A percentile compares a stretch with the other conserved stretches of the same genome.
Evolutionary conservation across 2,797 vertebrate species (phyloP).

Genomic region (Naso thynnoides): DNA sequence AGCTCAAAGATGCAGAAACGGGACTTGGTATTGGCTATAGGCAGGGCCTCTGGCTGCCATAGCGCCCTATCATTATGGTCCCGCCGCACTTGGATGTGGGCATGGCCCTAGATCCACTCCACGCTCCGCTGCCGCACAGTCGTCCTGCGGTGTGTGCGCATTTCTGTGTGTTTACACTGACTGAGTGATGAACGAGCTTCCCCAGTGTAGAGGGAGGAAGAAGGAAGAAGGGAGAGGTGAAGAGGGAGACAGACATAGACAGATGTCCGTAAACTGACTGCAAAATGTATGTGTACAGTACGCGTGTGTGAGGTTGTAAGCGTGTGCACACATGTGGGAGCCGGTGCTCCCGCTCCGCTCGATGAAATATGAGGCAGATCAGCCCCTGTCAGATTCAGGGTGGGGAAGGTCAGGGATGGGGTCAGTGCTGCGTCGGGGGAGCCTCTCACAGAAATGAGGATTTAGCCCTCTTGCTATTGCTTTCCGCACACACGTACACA

Average conservation of each 20-base stretch:
- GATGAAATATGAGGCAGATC: conserved; percentile 83
- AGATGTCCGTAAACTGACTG: conserved; percentile 36
- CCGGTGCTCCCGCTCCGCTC: conserved; percentile 31
- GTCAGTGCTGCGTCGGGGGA: conserved; percentile 69
- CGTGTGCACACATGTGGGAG: conserved; percentile 23
- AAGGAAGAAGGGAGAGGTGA: conserved; percentile 25
- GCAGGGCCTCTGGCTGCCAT: conserved; percentile 45
- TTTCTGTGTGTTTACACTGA: conserved; percentile 57
- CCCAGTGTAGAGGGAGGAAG: conserved; percentile 49
- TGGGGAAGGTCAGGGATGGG: conserved; percentile 74
- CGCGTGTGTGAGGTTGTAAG: conserved; percentile 9
- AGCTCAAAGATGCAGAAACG: conserved; percentile 42
- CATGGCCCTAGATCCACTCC: conserved; percentile 51
- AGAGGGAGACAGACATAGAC: conserved; percentile 37
- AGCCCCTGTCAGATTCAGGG: conserved; percentile 74
- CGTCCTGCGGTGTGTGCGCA: conserved; percentile 34
- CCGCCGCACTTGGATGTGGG: conserved; percentile 75
- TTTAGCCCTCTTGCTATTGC: conserved; percentile 67
- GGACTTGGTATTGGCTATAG: conserved; percentile 36
- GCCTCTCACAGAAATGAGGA: conserved; percentile 74
- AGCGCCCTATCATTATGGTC: conserved; percentile 81
- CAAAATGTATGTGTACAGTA: conserved; percentile 50
- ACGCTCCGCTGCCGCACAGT: conserved; percentile 57
- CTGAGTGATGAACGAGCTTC: conserved; percentile 67
- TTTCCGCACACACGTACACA: conserved; percentile 35